phyloP scores from a whole-genome alignment of 35 echinoderm and acorn worm genomes.

The Apostichopus californicus region DNA sequence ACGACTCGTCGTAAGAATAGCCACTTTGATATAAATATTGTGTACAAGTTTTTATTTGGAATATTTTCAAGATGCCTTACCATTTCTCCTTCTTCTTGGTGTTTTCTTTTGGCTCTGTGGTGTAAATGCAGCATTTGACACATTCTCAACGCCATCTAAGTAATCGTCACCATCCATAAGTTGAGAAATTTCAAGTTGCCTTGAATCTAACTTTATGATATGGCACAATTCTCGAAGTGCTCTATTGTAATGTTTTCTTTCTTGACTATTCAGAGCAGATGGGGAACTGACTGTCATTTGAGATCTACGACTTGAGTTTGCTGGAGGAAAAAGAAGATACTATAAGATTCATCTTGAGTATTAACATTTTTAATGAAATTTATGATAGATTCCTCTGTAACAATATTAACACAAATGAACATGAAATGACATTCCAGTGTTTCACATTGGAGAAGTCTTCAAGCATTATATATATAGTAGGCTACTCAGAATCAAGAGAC shows the following conservation, averaged over 20 bases:
- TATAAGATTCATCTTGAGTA: too few relatives aligned
- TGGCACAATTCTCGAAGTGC: slow-evolving; percentile 84
- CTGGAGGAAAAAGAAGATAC: neutral
- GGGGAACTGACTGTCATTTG: neutral
- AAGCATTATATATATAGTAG: too few relatives aligned
- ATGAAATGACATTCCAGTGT: too few relatives aligned
- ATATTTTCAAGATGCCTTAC: neutral
- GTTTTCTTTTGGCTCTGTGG: slow-evolving; percentile 19
- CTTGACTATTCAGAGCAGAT: slow-evolving; percentile 57
- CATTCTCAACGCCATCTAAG: neutral
- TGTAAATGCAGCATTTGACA: neutral
- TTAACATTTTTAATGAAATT: neutral
- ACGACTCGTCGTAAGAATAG: too few relatives aligned
- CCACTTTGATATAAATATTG: too few relatives aligned
- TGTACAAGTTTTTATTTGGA: too few relatives aligned
- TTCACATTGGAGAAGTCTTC: too few relatives aligned
- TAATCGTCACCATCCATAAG: slow-evolving; percentile 12
- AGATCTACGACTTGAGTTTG: neutral
- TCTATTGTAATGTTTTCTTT: slow-evolving; percentile 93
- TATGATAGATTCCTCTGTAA: neutral
- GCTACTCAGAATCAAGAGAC: too few relatives aligned
- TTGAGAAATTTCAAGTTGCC: slow-evolving; percentile 57
- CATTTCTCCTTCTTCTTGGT: neutral
- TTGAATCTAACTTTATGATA: slow-evolving; percentile 68
- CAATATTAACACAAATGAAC: too few relatives aligned